Base-by-base conservation (phyloP, 2,113 vertebrate species). In the Strix uralensis region DNA sequence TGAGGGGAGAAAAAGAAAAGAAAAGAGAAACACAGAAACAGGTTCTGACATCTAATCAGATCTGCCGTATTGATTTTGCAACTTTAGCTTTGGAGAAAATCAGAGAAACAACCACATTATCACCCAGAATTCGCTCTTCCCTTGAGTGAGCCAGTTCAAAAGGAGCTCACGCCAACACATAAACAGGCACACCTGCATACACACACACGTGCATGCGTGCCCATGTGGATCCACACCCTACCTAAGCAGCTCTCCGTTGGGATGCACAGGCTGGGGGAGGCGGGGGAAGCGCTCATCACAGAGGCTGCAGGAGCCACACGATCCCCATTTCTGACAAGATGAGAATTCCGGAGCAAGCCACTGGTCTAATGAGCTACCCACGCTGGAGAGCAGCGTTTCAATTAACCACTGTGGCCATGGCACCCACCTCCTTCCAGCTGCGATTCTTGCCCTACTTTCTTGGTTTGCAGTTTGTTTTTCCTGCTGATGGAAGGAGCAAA, bases 1-100 rank as follows among this genome's bases (percentile, higher is more conserved):
- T 30, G 75, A 96, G 81, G 58, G 65, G 59, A 93, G 57, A 86
- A 90, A 93, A 90, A 86, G 81, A 20, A 70, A 90, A 90, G 79
- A 42, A 88, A 84, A 90, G 34, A 86, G 69, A 93, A 97, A 81
- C 90, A 81, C 77, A 96, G 78, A 92, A 97, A 96, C 93, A 94
- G 91, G 62, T 94, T 97, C 92, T 97, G 95, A 97, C 96, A 97
- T 96, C 95, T 96, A 95, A 97, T 97, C 96, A 97, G 93, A 96
- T 96, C 87, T 55, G 79, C 92, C 14, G 92, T 94, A 97, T 97
- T 92, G 97, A 97, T 98, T 97, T 94, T 78, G 88, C 91, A 91
- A 77, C 86, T 95, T 92, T 32, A 92, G 81, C 94, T 97, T 82
- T 59, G 71, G 91, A 97, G 94, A 87, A 77, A 96, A 96, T 84